Evolutionary conservation across 1,140 invertebrate genomes (phyloP).

Genomic region (Drosophila erecta): DNA sequence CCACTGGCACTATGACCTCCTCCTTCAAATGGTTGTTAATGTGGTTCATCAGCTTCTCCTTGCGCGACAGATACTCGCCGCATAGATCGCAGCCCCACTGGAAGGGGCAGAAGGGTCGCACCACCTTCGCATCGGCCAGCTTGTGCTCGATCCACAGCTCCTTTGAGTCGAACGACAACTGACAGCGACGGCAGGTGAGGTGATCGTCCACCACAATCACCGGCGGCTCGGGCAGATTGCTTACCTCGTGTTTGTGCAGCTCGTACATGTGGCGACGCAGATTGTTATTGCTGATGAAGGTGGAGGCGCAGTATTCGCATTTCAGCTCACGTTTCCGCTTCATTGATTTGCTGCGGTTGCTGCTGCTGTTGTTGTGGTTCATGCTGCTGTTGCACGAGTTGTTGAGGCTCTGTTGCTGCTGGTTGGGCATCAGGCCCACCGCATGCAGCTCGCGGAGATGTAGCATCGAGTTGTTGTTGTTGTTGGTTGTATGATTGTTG

Average conservation of each 20-base stretch:
- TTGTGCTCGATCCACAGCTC: constrained; percentile 84
- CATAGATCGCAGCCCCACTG: constrained; percentile 84
- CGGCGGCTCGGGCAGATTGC: constrained; percentile 69
- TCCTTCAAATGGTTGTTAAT: constrained; percentile 81
- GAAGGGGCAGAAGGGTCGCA: constrained; percentile 78
- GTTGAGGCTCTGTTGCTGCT: constrained; percentile 45
- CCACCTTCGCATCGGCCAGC: constrained; percentile 72
- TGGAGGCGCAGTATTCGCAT: constrained; percentile 83
- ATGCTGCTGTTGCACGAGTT: constrained; percentile 32
- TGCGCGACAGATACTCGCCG: constrained; percentile 80
- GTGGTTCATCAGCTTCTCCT: constrained; percentile 83
- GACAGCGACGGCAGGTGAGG: constrained; percentile 68
- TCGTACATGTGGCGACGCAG: constrained; percentile 82
- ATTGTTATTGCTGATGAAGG: constrained; percentile 83
- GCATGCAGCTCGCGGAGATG: constrained; percentile 80
- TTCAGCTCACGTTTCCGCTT: constrained; percentile 82
- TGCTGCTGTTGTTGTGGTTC: constrained; percentile 38
- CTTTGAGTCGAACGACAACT: constrained; percentile 68
- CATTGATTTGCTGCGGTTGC: constrained; percentile 59
- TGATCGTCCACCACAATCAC: constrained; percentile 70
- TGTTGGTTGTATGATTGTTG: constrained; percentile 61
- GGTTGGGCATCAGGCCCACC: constrained; percentile 82
- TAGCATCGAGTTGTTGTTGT: constrained; percentile 73
- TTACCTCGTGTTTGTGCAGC: constrained; percentile 82
- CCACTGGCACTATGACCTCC: constrained; percentile 73